Percentiles rank a stretch among this genome's conserved stretches.
These are phyloP conservation scores for Tipula vernalis DNA, from an alignment of 2,888 invertebrate genomes.

Conservation along the genomic window DNA sequence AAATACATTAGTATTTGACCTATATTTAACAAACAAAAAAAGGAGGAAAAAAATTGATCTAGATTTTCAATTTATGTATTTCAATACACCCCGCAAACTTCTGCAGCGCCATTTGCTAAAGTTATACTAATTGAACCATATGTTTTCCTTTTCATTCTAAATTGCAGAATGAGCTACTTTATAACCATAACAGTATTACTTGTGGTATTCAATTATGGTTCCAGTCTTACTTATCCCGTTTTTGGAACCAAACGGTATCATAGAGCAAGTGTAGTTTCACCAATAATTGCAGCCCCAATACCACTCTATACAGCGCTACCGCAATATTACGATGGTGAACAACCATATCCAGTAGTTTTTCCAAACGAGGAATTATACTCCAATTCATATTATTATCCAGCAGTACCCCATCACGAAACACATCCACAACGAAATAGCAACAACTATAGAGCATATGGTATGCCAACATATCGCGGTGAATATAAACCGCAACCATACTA, in stretches of 20 bases:
- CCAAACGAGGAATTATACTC: conserved; percentile 10
- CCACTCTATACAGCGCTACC: conserved; percentile 13
- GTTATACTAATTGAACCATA: background rate
- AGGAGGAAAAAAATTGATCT: background rate
- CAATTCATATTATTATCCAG: conserved; percentile 19
- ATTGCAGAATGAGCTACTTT: background rate
- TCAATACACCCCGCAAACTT: background rate
- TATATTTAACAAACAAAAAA: background rate
- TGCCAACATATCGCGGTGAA: conserved; percentile 23
- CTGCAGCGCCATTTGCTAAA: background rate
- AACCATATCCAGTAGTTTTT: background rate
- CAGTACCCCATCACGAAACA: conserved; percentile 18
- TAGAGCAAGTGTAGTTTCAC: conserved; percentile 15
- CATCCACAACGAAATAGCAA: conserved; percentile 14
- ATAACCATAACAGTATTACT: background rate
- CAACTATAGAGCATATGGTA: conserved; percentile 18
- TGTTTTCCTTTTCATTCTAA: background rate
- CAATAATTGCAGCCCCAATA: conserved; percentile 14
- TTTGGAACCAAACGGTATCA: conserved; percentile 21
- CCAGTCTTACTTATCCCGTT: conserved; percentile 17
- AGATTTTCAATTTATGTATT: background rate
- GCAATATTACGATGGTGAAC: conserved; percentile 17
- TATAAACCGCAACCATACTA: conserved; percentile 33
- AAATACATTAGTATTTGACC: background rate
- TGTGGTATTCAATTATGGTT: background rate